Evolutionary conservation across 2,113 vertebrate species (phyloP).

Genomic region (Pardalotus punctatus): DNA sequence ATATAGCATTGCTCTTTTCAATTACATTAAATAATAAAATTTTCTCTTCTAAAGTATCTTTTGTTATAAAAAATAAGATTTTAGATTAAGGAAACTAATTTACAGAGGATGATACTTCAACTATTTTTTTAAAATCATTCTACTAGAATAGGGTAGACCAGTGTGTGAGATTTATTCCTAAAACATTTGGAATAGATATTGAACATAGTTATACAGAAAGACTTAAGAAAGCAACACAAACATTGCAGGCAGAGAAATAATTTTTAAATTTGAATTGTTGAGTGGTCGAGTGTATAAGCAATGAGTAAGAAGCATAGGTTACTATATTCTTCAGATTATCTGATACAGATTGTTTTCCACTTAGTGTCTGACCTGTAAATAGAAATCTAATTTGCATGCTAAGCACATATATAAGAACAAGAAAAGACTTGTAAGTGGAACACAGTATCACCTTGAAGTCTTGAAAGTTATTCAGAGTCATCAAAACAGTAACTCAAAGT

Average conservation of each 20-base stretch:
- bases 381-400: background rate
- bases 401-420: constrained; percentile 1
- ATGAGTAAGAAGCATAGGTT: background rate
- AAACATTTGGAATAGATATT: background rate
- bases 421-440: background rate
- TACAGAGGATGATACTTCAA: background rate
- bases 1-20: background rate
- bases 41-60: background rate
- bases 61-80: background rate
- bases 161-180: background rate
- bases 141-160: background rate
- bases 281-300: background rate
- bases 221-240: background rate
- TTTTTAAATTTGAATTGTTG: background rate
- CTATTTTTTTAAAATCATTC: background rate
- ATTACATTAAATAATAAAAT: background rate
- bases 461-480: background rate
- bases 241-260: background rate
- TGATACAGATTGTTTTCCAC: background rate
- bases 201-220: background rate
- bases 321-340: background rate
- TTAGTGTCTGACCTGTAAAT: background rate
- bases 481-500: constrained; percentile 38
- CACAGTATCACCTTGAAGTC: constrained; percentile 20
- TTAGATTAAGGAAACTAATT: background rate